Evolutionary conservation across 2,113 vertebrate species (phyloP), one percentile per base, ranked within the genome.

Genomic region (Ciconia stormi): DNA sequence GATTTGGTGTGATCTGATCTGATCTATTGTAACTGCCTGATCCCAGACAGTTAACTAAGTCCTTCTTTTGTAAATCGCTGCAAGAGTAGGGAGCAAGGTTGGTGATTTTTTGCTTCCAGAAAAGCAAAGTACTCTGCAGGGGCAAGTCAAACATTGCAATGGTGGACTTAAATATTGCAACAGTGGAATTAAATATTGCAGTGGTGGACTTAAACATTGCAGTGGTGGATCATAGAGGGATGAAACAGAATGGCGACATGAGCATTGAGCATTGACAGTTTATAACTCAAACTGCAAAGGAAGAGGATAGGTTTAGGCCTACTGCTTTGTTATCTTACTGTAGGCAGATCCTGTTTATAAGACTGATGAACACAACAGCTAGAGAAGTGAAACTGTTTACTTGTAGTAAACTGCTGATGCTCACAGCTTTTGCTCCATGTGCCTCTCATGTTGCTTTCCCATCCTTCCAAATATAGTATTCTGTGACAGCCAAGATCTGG

Each of bases 381-480:
- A 50, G 15, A 95, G 94, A 94, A 94, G 74, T 71, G 67, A 82
- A 96, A 93, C 89, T 97, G 95, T 96, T 97, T 97, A 96, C 93
- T 88, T 53, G 82, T 36, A 55, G 87, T 62, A 94, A 97, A 96
- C 58, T 96, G 97, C 97, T 97, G 95, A 97, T 97, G 97, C 85
- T 93, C 95, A 97, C 82, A 93, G 91, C 78, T 95, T 97, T 91
- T 86, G 93, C 91, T 91, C 93, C 93, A 83, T 78, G 94, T 86
- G 96, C 91, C 85, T 96, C 96, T 96, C 74, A 0, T 76, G 89
- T 97, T 91, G 83, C 93, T 65, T 93, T 96, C 62, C 89, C 79
- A 81, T 59, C 93, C 87, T 94, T 96, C 97, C 96, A 96, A 97
- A 97, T 97, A 97, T 95, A 96, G 93, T 83, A 59, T 44, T 58